Conservation (phyloP, 2,113 vertebrate species). For the Seriola quinqueradiata region DNA sequence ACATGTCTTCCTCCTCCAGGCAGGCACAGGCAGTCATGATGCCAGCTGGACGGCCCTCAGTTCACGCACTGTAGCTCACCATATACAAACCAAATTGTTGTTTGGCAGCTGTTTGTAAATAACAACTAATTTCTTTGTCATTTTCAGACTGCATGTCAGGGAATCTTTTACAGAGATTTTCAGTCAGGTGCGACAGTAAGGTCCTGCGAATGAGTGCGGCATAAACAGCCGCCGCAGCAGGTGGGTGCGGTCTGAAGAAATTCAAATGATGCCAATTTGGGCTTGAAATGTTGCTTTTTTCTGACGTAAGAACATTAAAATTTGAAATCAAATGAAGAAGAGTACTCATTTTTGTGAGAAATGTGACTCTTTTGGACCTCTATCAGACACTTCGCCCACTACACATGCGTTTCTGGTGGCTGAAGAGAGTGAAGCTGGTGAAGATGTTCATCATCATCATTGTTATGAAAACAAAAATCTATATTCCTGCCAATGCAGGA, state of each 20-base stretch:
- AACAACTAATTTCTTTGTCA: conserved; percentile 28
- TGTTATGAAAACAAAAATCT: neutral
- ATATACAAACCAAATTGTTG: conserved; percentile 57
- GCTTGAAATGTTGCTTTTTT: neutral
- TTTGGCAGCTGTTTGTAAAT: conserved; percentile 55
- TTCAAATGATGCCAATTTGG: neutral
- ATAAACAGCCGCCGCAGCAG: neutral
- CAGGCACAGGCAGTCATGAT: neutral
- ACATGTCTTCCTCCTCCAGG: conserved; percentile 16
- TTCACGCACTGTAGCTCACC: conserved; percentile 30
- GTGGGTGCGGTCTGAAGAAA: neutral
- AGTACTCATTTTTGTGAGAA: neutral
- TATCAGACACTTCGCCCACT: neutral
- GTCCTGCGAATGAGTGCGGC: neutral
- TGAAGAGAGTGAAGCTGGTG: neutral
- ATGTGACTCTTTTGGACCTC: neutral
- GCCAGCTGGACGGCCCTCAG: conserved; percentile 40
- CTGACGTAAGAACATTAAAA: neutral
- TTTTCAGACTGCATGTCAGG: conserved; percentile 9
- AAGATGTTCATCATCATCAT: too few species aligned
- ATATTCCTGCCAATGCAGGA: neutral
- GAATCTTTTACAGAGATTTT: conserved; percentile 5
- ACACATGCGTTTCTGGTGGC: neutral
- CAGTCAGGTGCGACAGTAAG: conserved; percentile 35
- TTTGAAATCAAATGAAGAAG: neutral